Evolutionary conservation across 2,113 vertebrate species (phyloP), one percentile per base, ranked within the genome.

Genomic region (Diphyllodes magnificus): DNA sequence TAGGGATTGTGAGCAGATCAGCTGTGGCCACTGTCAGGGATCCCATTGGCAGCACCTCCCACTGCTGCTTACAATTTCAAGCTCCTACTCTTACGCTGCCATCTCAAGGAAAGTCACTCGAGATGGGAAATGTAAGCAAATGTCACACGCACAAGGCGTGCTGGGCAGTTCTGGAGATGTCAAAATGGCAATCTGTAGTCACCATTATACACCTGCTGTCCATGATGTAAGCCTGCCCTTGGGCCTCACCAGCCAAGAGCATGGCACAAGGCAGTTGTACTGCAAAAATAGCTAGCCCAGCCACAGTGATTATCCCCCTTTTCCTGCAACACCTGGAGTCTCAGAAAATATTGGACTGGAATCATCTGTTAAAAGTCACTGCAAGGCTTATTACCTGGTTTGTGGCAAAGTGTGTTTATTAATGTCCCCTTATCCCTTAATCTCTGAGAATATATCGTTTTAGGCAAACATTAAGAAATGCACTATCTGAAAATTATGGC

Each of bases 91-190:
- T 56, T 71, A 35, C 24, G 9, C 16, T 60, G 44, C 13, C 47
- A 64, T 76, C n/a, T 44, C 14, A 59, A 70, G 15, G 24, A 72
- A 80, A 72, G 10, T 39, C 25, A n/a, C 50, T 71, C 0, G 0
- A 63, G 23, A 17, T 42, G 25, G 39, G 25, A 83, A 4, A 5
- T 66, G 22, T 10, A 47, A 65, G 44, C 28, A 80, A 63, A 59
- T 22, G 12, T 45, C 20, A 44, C 0, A 0, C 12, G 57, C 31
- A 49, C 59, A 71, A 33, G 39, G 10, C 9, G 13, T 5, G 56
- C 50, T 33, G 22, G 28, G 37, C 3, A 40, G n/a, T 33, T 82
- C 57, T 76, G 66, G 31, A 61, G 31, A 53, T 49, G 31, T 49
- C 37, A 83, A 25, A 93, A 61, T 33, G 7, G 24, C 7, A 21